phyloP scores from a whole-genome alignment of 2,888 invertebrate genomes.

The Biston betularia region DNA sequence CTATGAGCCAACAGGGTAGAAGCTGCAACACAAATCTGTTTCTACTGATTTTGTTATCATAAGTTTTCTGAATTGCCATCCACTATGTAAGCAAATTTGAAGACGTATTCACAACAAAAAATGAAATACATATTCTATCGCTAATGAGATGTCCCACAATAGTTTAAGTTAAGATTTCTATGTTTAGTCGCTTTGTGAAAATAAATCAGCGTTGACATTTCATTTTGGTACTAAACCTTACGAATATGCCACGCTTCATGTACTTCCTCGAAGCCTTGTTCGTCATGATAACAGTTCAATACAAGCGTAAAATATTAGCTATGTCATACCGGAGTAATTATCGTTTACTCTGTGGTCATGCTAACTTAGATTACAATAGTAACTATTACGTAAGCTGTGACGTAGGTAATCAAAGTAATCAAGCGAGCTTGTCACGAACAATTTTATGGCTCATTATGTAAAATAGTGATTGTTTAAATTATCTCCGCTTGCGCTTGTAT shows the following conservation, averaged over 20 bases:
- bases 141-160: too few relatives aligned
- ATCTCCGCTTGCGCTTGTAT: neutral
- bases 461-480: constrained; percentile 8
- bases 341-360: constrained; percentile 5
- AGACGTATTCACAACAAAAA: too few relatives aligned
- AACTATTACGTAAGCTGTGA: neutral
- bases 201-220: neutral
- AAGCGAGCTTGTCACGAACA: constrained; percentile 17
- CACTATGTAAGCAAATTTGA: too few relatives aligned
- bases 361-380: neutral
- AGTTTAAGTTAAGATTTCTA: neutral
- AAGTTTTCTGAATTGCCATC: too few relatives aligned
- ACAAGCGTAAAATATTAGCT: constrained; percentile 1
- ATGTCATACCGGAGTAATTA: constrained; percentile 1
- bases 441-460: constrained; percentile 19
- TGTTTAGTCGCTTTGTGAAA: neutral
- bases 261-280: constrained; percentile 2
- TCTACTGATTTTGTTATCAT: too few relatives aligned
- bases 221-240: neutral
- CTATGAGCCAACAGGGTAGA: too few relatives aligned
- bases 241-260: neutral
- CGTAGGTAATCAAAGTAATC: constrained; percentile 8
- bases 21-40: too few relatives aligned
- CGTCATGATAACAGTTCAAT: neutral
- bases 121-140: too few relatives aligned